phyloP scores from a whole-genome alignment of 2,113 vertebrate genomes.

The Equus przewalskii region DNA sequence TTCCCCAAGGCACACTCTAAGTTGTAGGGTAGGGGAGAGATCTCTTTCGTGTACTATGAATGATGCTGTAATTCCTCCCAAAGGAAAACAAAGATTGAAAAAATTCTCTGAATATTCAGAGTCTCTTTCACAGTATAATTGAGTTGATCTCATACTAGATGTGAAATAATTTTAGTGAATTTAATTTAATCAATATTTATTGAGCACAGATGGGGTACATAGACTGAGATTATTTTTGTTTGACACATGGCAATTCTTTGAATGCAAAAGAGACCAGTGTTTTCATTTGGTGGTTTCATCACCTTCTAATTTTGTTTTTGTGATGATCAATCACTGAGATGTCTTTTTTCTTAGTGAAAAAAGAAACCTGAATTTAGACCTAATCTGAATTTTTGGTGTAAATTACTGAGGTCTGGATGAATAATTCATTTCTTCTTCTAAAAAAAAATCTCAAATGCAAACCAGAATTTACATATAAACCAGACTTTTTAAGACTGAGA shows the following conservation, averaged over 20 bases:
- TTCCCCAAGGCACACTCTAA: not conserved
- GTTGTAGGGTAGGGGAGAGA: not conserved
- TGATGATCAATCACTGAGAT: not conserved
- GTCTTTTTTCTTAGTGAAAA: not conserved
- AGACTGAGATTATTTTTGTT: not conserved
- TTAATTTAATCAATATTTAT: not conserved
- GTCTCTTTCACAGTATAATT: not conserved
- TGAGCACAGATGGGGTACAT: not conserved
- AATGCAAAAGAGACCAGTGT: not conserved
- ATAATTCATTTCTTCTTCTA: not conserved
- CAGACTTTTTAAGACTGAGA: not conserved
- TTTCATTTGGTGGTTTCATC: not conserved
- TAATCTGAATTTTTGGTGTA: not conserved
- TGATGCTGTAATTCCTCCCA: not conserved
- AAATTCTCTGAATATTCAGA: not conserved
- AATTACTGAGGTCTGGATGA: not conserved
- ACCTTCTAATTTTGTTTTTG: constrained; percentile 17
- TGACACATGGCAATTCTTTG: not conserved
- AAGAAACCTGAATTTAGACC: not conserved
- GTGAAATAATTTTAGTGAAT: constrained; percentile 32
- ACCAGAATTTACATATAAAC: not conserved
- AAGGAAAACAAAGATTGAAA: not conserved
- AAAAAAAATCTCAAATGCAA: not conserved
- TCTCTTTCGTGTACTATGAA: not conserved
- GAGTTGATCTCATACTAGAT: not conserved